Evolutionary conservation across 2,888 invertebrate species (phyloP), one percentile per base, ranked within the genome.

Genomic region (Hecatera dysodea): DNA sequence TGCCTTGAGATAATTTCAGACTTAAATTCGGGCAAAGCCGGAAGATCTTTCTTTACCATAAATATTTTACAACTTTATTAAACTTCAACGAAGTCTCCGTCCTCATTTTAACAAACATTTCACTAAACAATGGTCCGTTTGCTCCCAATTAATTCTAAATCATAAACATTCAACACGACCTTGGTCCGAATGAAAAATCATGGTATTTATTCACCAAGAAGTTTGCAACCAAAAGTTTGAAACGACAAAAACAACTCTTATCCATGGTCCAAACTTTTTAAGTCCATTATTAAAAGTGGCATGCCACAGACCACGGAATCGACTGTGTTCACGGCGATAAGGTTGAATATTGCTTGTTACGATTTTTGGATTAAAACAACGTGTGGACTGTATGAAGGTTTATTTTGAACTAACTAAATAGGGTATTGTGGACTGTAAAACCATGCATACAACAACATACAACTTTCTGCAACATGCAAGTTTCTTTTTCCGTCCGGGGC

Each of bases 251-350:
- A 72, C 61, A 67, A 39, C 29, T 67, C 52, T 61, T 61, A 68
- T 66, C 64, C 57, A 50, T 62, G 52, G 64, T 46, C 46, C 29
- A 46, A 79, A 81, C 62, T 81, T 80, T 67, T 64, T 62, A 69
- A 81, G 69, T 65, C 69, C 74, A 74, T 78, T 74, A 67, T 81
- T 52, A 70, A 59, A 70, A 70, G n/a, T 66, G 55, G 67, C 67
- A 15, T 33, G 5, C 48, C 48, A 48, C 48, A 48, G 48, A 48
- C 9, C 48, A 48, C 22, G 12, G 22, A 22, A 48, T 12, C 11
- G 1, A 5, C 22, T n/a, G 12, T n/a, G 9, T 15, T 44, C 19
- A 19, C 19, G 2, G 5, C 15, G 3, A 39, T 39, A 12, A 39
- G n/a, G n/a, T n/a, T n/a, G n/a, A n/a, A n/a, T n/a, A n/a, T n/a